These are phyloP conservation scores for Saccopteryx leptura DNA, from an alignment of 2,113 vertebrate genomes.

Conservation along the genomic window DNA sequence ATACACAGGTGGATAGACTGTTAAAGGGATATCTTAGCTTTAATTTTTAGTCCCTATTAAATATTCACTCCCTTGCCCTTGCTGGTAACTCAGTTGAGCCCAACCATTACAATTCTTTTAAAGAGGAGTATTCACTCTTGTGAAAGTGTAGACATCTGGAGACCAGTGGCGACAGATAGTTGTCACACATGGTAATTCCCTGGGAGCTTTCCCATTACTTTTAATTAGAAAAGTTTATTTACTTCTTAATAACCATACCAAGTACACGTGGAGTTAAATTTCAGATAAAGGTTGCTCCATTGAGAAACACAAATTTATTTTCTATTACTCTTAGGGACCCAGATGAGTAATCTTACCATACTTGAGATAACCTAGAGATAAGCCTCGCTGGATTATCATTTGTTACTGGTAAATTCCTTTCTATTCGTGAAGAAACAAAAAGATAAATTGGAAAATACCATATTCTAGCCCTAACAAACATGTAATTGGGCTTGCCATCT, in stretches of 20 bases:
- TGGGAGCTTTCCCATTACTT: neutral
- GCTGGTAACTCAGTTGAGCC: neutral
- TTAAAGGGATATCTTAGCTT: neutral
- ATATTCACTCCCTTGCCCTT: neutral
- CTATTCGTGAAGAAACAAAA: neutral
- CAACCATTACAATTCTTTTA: slow-evolving; percentile 19
- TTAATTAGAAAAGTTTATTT: slow-evolving; percentile 18
- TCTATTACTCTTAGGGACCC: neutral
- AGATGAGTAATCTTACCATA: neutral
- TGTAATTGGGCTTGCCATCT: neutral
- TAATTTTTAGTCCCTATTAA: neutral
- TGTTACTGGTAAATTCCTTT: neutral
- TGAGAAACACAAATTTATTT: neutral
- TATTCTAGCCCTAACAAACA: neutral
- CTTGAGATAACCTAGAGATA: neutral
- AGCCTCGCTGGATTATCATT: neutral
- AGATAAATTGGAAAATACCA: neutral
- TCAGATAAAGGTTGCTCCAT: neutral
- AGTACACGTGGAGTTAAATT: neutral
- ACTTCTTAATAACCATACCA: slow-evolving; percentile 1
- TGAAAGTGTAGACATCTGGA: neutral
- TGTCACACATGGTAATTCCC: neutral
- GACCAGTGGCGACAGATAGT: neutral
- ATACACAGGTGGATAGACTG: neutral
- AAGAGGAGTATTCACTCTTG: neutral